Conservation (phyloP, 2,888 invertebrate species). For the Drosophila colorata region DNA sequence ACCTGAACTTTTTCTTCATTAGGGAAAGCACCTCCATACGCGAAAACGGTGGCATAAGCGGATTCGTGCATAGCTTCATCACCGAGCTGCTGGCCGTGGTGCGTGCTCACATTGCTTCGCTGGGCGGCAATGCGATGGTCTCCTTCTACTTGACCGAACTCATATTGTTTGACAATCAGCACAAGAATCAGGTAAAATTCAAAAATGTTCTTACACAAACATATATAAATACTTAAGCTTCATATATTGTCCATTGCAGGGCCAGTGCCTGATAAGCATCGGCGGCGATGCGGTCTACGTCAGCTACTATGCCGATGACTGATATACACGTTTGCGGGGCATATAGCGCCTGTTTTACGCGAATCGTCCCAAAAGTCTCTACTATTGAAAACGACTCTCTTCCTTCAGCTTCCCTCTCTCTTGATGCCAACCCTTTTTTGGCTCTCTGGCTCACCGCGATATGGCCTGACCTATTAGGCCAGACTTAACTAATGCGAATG, state of each 20-base stretch:
- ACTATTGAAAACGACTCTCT: slow-evolving; percentile 59
- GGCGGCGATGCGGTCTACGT: slow-evolving; percentile 97
- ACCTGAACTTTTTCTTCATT: slow-evolving; percentile 97
- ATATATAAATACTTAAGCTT: not conserved
- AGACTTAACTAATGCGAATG: slow-evolving; percentile 7
- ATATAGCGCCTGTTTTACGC: slow-evolving; percentile 83
- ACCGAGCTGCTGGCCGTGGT: slow-evolving; percentile 96
- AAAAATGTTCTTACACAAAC: not conserved
- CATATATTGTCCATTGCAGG: slow-evolving; percentile 87
- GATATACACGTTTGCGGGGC: slow-evolving; percentile 82
- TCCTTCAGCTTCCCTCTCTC: slow-evolving; percentile 27
- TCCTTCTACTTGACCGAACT: slow-evolving; percentile 97
- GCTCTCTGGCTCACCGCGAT: not conserved
- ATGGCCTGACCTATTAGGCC: slow-evolving; percentile 18
- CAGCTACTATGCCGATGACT: slow-evolving; percentile 88
- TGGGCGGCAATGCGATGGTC: slow-evolving; percentile 98
- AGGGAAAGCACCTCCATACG: slow-evolving; percentile 96
- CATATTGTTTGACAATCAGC: slow-evolving; percentile 95
- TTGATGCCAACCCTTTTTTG: slow-evolving; percentile 26
- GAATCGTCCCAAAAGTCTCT: slow-evolving; percentile 82
- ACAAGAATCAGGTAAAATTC: slow-evolving; percentile 95
- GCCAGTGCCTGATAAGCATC: slow-evolving; percentile 97
- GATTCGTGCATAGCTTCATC: slow-evolving; percentile 97
- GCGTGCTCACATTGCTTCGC: slow-evolving; percentile 95
- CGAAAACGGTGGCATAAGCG: slow-evolving; percentile 96